A percentile compares a stretch with the other conserved stretches of the same genome.
These are phyloP conservation scores for Spilosoma lubricipeda DNA, from an alignment of 2,888 invertebrate species.

Conservation along the genomic window DNA sequence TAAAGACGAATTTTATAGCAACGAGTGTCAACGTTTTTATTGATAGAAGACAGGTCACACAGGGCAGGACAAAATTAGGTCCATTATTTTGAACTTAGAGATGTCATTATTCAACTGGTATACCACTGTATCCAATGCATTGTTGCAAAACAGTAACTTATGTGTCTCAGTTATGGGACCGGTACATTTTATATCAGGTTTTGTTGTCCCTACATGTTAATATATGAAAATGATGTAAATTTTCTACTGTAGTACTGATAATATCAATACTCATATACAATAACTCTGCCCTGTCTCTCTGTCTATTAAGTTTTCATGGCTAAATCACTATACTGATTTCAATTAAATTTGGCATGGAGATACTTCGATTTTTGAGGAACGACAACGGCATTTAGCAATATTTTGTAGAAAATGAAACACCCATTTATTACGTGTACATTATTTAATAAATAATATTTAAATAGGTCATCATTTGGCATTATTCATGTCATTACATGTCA, in stretches of 20 bases:
- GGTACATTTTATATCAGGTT: slow-evolving; percentile 7
- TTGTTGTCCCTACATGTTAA: slow-evolving; percentile 1
- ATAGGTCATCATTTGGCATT: slow-evolving; percentile 47
- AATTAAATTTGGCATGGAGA: no score
- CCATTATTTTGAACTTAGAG: slow-evolving; percentile 9
- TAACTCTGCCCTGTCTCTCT: no score
- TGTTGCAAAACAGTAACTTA: slow-evolving; percentile 12
- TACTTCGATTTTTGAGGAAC: no score
- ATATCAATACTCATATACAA: neutral
- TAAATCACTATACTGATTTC: no score
- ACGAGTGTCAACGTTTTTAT: neutral
- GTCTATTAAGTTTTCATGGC: no score
- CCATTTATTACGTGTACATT: neutral
- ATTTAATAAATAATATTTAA: slow-evolving; percentile 32
- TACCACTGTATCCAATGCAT: slow-evolving; percentile 11
- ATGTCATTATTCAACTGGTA: no score
- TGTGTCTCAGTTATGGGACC: neutral
- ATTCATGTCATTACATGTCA: neutral
- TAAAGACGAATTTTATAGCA: neutral
- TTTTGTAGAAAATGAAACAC: neutral
- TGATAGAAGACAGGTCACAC: no score
- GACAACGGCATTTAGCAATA: no score
- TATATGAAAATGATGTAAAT: neutral
- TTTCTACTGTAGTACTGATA: neutral
- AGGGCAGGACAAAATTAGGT: neutral